Evolutionary conservation across 1,140 invertebrate genomes (phyloP).

Genomic region (Homarus americanus): DNA sequence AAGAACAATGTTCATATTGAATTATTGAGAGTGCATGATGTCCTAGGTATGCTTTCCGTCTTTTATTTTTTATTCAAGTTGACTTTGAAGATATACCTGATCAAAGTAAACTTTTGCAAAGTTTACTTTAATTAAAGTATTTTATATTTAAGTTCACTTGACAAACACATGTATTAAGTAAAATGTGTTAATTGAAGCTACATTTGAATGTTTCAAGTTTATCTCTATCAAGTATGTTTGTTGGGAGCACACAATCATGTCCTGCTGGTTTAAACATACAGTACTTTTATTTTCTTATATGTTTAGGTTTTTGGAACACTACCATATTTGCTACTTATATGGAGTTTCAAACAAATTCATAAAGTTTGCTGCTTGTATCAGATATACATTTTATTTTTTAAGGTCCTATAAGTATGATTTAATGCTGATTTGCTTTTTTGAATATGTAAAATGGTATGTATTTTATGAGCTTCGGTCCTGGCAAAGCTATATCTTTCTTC

Average conservation of each 20-base stretch:
- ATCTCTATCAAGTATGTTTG: neutral
- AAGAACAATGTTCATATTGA: slow-evolving; percentile 38
- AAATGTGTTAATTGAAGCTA: slow-evolving; percentile 9
- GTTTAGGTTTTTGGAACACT: neutral
- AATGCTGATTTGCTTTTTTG: slow-evolving; percentile 2
- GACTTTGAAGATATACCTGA: slow-evolving; percentile 39
- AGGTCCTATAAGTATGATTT: neutral
- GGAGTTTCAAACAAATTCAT: neutral
- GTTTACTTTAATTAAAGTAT: slow-evolving; percentile 4
- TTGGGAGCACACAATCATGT: neutral
- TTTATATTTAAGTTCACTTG: slow-evolving; percentile 10
- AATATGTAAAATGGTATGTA: neutral
- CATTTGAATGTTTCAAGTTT: slow-evolving; percentile 19
- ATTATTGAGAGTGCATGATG: slow-evolving; percentile 44
- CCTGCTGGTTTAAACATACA: slow-evolving; percentile 3
- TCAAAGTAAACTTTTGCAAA: neutral
- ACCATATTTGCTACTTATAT: slow-evolving; percentile 33
- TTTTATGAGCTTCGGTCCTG: slow-evolving; percentile 59
- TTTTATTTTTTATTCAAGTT: slow-evolving; percentile 21
- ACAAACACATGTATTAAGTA: slow-evolving; percentile 9
- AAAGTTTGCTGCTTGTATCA: slow-evolving; percentile 26
- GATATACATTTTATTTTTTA: slow-evolving; percentile 12
- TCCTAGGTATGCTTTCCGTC: slow-evolving; percentile 27
- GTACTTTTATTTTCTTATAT: neutral
- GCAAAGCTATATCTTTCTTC: neutral